phyloP scores from a whole-genome alignment of 2,797 vertebrate species.

The Thunnus albacares region DNA sequence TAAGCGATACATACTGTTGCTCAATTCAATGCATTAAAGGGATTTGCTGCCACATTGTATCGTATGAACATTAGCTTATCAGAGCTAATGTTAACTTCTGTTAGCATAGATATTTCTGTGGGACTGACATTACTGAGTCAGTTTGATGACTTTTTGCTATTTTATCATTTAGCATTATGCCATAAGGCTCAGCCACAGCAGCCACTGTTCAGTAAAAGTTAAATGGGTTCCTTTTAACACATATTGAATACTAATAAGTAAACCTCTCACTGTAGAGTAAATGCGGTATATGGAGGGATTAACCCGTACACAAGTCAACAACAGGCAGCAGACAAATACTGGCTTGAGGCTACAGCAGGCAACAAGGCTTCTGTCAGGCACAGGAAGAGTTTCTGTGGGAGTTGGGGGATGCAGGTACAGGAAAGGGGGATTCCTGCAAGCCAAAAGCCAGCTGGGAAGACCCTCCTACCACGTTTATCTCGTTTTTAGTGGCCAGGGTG shows the following conservation, averaged over 20 bases:
- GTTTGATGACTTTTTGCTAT: not conserved
- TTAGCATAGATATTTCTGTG: not conserved
- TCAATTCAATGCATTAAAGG: not conserved
- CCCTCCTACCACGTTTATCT: constrained; percentile 93
- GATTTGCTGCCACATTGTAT: not conserved
- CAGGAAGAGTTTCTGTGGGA: constrained; percentile 45
- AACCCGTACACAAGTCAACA: constrained; percentile 27
- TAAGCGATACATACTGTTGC: not conserved
- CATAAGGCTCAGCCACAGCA: not conserved
- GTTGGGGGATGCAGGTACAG: constrained; percentile 40
- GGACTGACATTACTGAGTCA: not conserved
- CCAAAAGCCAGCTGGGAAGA: constrained; percentile 66
- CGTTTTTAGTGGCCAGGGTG: constrained; percentile 84
- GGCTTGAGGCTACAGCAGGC: constrained; percentile 50
- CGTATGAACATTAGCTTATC: not conserved
- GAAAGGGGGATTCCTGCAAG: constrained; percentile 47
- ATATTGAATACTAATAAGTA: constrained; percentile 4
- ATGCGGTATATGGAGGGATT: not conserved
- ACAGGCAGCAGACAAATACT: constrained; percentile 42
- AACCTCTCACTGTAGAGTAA: constrained; percentile 1
- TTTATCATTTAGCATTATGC: not conserved
- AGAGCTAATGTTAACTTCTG: not conserved
- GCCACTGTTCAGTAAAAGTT: not conserved
- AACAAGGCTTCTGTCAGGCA: constrained; percentile 64
- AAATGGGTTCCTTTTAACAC: too few relatives aligned